Evolutionary conservation across 2,888 invertebrate genomes (phyloP), one percentile per base, ranked within the genome.

Genomic region (Empis stercorea): DNA sequence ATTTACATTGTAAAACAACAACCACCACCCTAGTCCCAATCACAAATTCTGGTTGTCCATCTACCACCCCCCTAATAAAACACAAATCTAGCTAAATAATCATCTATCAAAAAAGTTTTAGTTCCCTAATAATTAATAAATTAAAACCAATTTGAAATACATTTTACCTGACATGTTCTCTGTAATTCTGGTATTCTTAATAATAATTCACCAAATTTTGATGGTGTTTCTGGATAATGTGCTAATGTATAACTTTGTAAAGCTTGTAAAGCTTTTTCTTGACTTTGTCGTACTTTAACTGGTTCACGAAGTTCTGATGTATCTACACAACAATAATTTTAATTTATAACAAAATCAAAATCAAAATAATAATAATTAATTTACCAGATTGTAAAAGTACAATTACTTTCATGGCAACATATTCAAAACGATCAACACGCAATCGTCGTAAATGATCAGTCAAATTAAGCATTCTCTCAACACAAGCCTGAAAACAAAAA

Each of bases 401-500:
- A 61, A 93, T 87, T 55, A 92, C 92, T 74, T 96, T 96, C 77
- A 96, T 83, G 56, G 93, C 93, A 57, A 94, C 93, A 68, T 93
- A 96, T 73, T 96, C 96, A 69, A 93, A 93, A 61, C 89, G 81
- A 72, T 96, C 95, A 34, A 96, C 87, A 57, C 88, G 78, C 54
- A 96, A 74, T 55, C 93, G 73, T 57, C 93, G 75, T 60, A 96
- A 72, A 68, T 94, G 92, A 64, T 94, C 91, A 1, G 94, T 92
- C 70, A 96, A 86, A 65, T 89, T 88, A 57, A 96, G 76, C 89
- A 96, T 92, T 51, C 94, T 76, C 67, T 91, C 89, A 62, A 95
- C 92, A 65, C 94, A 92, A 45, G 91, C 84, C 59, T 68, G n/a
- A n/a, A 43, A 17, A 48, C 50, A 30, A 40, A 41, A 37, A 10